phyloP scores from a whole-genome alignment of 2,113 vertebrate genomes.

The Neolamprologus modestus region DNA sequence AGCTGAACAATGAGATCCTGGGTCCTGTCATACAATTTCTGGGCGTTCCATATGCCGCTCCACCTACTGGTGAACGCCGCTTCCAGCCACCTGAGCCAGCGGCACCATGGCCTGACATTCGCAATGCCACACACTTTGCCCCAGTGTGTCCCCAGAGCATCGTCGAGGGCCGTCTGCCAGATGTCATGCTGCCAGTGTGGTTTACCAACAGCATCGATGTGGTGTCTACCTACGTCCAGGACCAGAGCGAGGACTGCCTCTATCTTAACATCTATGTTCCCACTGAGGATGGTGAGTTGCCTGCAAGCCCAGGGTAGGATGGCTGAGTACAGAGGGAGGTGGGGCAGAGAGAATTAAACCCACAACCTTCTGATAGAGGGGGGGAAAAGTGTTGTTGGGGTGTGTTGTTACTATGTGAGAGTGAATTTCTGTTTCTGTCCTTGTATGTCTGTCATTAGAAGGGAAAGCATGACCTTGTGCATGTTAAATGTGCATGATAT shows the following conservation, averaged over 20 bases:
- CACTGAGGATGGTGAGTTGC: slow-evolving; percentile 99
- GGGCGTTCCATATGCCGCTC: slow-evolving; percentile 92
- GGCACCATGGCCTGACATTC: slow-evolving; percentile 83
- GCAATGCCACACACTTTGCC: slow-evolving; percentile 92
- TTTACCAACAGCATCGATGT: slow-evolving; percentile 98
- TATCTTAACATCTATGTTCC: slow-evolving; percentile 98
- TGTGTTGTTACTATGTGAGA: slow-evolving; percentile 32
- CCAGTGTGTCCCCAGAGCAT: slow-evolving; percentile 98
- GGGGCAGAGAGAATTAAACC: background rate
- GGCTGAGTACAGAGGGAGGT: slow-evolving; percentile 30
- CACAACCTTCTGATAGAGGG: background rate
- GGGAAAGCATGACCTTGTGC: slow-evolving; percentile 83
- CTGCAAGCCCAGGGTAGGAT: slow-evolving; percentile 51
- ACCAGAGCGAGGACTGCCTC: slow-evolving; percentile 98
- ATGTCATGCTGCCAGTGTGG: slow-evolving; percentile 99
- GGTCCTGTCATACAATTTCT: slow-evolving; percentile 96
- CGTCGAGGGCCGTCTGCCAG: slow-evolving; percentile 91
- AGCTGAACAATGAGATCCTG: slow-evolving; percentile 97
- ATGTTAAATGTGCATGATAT: slow-evolving; percentile 84
- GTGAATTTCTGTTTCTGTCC: slow-evolving; percentile 9
- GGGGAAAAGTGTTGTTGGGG: background rate
- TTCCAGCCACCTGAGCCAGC: slow-evolving; percentile 96
- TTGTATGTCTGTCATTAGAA: slow-evolving; percentile 26
- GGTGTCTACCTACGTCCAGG: slow-evolving; percentile 94
- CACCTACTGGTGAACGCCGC: slow-evolving; percentile 88